Evolutionary conservation across 2,888 invertebrate species (phyloP).

Genomic region (Harpalus rufipes): DNA sequence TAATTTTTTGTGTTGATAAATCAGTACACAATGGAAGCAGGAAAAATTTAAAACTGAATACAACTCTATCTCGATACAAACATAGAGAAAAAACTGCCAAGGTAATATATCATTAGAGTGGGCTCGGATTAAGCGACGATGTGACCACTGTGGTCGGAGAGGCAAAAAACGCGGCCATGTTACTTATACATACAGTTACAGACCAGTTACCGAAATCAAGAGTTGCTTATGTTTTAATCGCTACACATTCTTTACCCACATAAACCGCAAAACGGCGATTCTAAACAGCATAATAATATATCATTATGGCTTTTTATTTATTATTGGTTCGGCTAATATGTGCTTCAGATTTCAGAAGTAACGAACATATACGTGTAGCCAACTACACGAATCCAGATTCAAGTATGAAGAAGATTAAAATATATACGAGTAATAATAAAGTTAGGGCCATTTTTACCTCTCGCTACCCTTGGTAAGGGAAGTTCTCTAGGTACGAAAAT

Average conservation of each 20-base stretch:
- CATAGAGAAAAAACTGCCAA: slow-evolving; percentile 37
- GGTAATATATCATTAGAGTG: slow-evolving; percentile 55
- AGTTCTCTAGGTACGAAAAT: no score
- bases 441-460: no score
- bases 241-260: neutral
- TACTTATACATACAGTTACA: slow-evolving; percentile 9
- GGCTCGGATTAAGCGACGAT: slow-evolving; percentile 26
- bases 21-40: slow-evolving; percentile 48
- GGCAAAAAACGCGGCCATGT: slow-evolving; percentile 22
- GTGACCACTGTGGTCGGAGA: slow-evolving; percentile 15
- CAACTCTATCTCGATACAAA: slow-evolving; percentile 46
- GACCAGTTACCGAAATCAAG: slow-evolving; percentile 14
- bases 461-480: no score
- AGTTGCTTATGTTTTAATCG: slow-evolving; percentile 4
- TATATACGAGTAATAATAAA: no score
- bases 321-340: no score
- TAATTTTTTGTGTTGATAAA: slow-evolving; percentile 51
- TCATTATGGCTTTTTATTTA: no score
- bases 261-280: no score
- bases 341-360: no score
- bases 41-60: slow-evolving; percentile 42
- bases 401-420: no score
- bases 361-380: no score
- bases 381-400: no score
- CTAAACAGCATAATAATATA: no score